Base-by-base conservation (phyloP, 1,140 invertebrate genomes). In the Sitodiplosis mosellana region DNA sequence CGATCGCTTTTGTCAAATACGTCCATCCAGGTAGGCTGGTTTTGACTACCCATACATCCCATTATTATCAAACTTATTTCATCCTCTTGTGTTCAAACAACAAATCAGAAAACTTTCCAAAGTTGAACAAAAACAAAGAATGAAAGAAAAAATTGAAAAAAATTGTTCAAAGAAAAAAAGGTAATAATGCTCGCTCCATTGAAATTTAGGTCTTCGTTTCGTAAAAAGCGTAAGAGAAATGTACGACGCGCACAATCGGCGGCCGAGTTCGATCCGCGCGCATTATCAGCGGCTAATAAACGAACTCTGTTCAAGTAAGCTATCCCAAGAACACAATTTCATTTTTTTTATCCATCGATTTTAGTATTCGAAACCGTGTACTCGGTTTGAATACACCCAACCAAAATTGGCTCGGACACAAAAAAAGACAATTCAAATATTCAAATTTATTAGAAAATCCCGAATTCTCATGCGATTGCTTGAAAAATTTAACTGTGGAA, bases 1-100 rank as follows among this genome's bases (percentile, higher is more conserved):
- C 53, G 81, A 83, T 53, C 66, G 78, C 48, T 83, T 82, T 56
- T 82, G 78, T 54, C 77, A 80, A 55, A 75, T 78, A 37, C 66
- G 75, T 1, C 69, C 75, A 2, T 69, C 72, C 3, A 74, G 71
- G 49, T 65, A 63, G 61, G 59, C 60, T n/a, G n/a, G n/a, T n/a
- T 15, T 19, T 8, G 7, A 42, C 18, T 42, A 27, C 27, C 3
- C 27, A 27, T 27, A 27, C 27, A 27, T 15, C 14, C 17, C 15
- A 11, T 8, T 11, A 42, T 15, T 14, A 8, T 42, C 7, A 8
- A 15, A 42, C n/a, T n/a, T n/a, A n/a, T n/a, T n/a, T n/a, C n/a
- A n/a, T n/a, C n/a, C n/a, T n/a, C n/a, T n/a, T n/a, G n/a, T n/a
- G n/a, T n/a, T n/a, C n/a, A n/a, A n/a, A n/a, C 27, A 27, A 27